Evolutionary conservation across 1,140 invertebrate genomes (phyloP).

Genomic region (Helicorthomorpha holstii): DNA sequence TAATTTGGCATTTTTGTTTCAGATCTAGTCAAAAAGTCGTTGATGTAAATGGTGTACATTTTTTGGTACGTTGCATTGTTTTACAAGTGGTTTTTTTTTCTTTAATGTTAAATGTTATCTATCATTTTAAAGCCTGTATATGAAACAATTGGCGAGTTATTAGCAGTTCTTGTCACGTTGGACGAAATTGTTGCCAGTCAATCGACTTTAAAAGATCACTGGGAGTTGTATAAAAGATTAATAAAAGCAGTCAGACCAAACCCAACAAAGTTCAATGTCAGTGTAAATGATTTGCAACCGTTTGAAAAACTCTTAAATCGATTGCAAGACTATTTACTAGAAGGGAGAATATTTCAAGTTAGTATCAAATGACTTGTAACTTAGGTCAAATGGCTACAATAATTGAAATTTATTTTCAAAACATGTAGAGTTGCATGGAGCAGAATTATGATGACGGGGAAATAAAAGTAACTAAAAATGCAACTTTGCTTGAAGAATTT

Average conservation of each 20-base stretch:
- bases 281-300: slow-evolving; percentile 35
- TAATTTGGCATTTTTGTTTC: slow-evolving; percentile 11
- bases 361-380: slow-evolving; percentile 1
- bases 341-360: slow-evolving; percentile 45
- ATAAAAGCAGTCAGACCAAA: slow-evolving; percentile 48
- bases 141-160: slow-evolving; percentile 43
- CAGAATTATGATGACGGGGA: slow-evolving; percentile 42
- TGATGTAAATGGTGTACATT: slow-evolving; percentile 30
- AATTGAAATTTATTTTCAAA: slow-evolving; percentile 2
- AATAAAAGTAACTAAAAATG: slow-evolving; percentile 40
- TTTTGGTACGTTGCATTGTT: slow-evolving; percentile 21
- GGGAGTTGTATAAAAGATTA: slow-evolving; percentile 48
- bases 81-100: slow-evolving; percentile 14
- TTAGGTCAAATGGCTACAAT: neutral
- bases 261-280: slow-evolving; percentile 39
- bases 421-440: slow-evolving; percentile 35
- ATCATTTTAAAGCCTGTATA: slow-evolving; percentile 32
- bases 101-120: slow-evolving; percentile 8
- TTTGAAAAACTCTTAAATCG: slow-evolving; percentile 47
- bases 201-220: slow-evolving; percentile 42
- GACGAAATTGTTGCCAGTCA: slow-evolving; percentile 48
- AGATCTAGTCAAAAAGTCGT: slow-evolving; percentile 24
- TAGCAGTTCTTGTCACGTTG: slow-evolving; percentile 47
- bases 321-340: slow-evolving; percentile 41
- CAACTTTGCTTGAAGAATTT: slow-evolving; percentile 49